Conservation (phyloP, 2,888 invertebrate genomes). For the Phortica magna region DNA sequence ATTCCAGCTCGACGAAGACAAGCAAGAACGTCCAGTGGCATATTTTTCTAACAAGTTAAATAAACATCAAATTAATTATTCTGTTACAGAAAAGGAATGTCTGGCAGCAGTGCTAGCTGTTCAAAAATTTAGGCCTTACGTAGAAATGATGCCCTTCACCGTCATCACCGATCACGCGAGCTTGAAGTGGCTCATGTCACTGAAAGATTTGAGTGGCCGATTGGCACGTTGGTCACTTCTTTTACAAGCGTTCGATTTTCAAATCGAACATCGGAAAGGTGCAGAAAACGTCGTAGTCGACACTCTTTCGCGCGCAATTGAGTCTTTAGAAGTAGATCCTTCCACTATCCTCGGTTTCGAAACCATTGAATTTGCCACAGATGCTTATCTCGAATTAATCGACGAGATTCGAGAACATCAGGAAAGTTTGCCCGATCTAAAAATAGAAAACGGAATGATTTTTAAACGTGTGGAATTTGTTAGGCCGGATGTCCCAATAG, state of each 20-base stretch:
- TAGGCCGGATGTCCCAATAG: neutral
- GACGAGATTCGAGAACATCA: neutral
- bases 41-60: neutral
- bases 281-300: neutral
- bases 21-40: too few species aligned
- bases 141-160: conserved; percentile 1
- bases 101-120: neutral
- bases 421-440: neutral
- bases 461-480: neutral
- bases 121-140: neutral
- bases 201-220: too few species aligned
- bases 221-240: too few species aligned
- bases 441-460: neutral
- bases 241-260: too few species aligned
- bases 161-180: neutral
- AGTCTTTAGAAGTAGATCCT: neutral
- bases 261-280: too few species aligned
- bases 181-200: too few species aligned
- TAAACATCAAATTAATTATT: neutral
- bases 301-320: neutral
- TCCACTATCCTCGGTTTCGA: neutral
- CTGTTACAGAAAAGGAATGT: conserved; percentile 1
- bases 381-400: neutral
- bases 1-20: too few species aligned
- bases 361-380: neutral